Evolutionary conservation across 2,797 vertebrate genomes (phyloP).

Genomic region (Nasua narica): DNA sequence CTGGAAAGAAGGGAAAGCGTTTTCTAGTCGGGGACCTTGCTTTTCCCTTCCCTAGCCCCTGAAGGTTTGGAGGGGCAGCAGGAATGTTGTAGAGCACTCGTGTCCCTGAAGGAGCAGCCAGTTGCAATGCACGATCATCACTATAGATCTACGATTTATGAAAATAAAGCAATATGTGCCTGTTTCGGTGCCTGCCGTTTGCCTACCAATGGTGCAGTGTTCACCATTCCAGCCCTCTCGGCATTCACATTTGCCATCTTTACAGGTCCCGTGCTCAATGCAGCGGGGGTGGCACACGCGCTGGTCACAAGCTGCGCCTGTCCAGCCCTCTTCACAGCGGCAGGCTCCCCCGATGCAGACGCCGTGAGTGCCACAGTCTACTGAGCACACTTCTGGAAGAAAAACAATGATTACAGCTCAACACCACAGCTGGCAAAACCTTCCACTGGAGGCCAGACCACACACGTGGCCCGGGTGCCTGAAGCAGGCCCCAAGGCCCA

Average conservation of each 20-base stretch:
- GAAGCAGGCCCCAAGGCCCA: not conserved
- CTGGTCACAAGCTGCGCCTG: constrained; percentile 95
- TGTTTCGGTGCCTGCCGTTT: constrained; percentile 89
- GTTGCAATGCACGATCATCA: constrained; percentile 83
- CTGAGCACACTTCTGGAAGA: constrained; percentile 96
- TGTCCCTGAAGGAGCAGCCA: constrained; percentile 86
- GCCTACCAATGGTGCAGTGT: constrained; percentile 99
- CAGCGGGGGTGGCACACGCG: constrained; percentile 98
- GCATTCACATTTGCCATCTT: constrained; percentile 99
- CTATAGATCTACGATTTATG: constrained; percentile 90
- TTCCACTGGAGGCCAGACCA: constrained; percentile 38
- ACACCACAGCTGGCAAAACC: constrained; percentile 15
- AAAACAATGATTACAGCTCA: constrained; percentile 75
- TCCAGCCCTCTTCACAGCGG: constrained; percentile 99
- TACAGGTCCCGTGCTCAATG: constrained; percentile 98
- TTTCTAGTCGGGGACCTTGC: not conserved
- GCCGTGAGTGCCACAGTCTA: constrained; percentile 98
- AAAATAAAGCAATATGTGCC: constrained; percentile 90
- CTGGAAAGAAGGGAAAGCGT: constrained; percentile 34
- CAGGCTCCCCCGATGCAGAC: constrained; percentile 97
- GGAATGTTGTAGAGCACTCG: constrained; percentile 60
- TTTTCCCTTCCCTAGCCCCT: not conserved
- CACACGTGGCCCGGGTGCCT: not conserved
- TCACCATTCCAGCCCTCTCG: constrained; percentile 99
- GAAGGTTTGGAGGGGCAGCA: constrained; percentile 51